These are phyloP conservation scores for Podotricha telesiphe DNA, from an alignment of 2,888 invertebrate genomes.

Conservation along the genomic window DNA sequence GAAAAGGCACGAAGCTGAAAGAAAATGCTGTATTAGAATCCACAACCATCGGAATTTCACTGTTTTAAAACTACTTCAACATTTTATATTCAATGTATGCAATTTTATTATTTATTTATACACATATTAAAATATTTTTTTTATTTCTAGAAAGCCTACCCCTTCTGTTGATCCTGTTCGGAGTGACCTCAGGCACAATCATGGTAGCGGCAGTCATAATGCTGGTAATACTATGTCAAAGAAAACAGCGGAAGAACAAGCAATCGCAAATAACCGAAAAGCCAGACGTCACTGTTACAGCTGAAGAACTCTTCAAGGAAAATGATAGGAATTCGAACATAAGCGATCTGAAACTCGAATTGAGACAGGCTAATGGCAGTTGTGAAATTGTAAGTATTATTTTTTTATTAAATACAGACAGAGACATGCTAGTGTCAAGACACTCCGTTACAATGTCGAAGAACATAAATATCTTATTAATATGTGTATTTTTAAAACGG, in stretches of 20 bases:
- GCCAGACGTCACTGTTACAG: conserved; percentile 82
- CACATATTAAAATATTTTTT: background rate
- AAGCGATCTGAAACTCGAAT: conserved; percentile 94
- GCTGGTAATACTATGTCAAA: conserved; percentile 91
- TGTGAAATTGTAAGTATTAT: conserved; percentile 87
- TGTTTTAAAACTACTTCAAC: too few relatives aligned
- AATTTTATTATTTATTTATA: too few relatives aligned
- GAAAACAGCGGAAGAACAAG: conserved; percentile 85
- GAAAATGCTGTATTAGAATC: too few relatives aligned
- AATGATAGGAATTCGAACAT: conserved; percentile 96
- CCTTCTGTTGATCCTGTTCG: conserved; percentile 91
- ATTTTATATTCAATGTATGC: too few relatives aligned
- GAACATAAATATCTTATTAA: too few relatives aligned
- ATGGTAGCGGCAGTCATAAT: conserved; percentile 92
- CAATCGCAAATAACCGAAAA: conserved; percentile 80
- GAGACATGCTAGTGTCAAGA: too few relatives aligned
- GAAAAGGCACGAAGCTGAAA: too few relatives aligned
- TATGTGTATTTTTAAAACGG: too few relatives aligned
- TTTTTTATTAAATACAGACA: conserved; percentile 31
- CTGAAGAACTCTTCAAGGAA: conserved; percentile 85
- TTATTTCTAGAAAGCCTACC: conserved; percentile 88
- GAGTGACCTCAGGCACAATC: conserved; percentile 93
- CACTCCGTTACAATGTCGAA: too few relatives aligned
- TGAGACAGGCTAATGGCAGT: conserved; percentile 91
- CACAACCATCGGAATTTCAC: too few relatives aligned